Base-by-base conservation (phyloP, 1,140 invertebrate species). In the Solen grandis region DNA sequence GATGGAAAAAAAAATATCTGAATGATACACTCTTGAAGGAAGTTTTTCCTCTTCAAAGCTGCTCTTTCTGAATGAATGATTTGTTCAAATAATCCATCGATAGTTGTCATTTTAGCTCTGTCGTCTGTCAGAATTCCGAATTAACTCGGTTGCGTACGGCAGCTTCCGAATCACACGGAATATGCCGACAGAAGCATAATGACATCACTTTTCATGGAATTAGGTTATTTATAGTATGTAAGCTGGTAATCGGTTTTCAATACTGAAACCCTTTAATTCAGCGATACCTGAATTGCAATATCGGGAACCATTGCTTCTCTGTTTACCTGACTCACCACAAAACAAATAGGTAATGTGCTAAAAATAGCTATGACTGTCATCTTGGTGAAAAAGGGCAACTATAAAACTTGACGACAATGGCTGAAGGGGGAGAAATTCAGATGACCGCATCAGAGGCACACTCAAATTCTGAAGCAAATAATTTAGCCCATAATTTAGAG, bases 11-110 rank as follows among this genome's bases (percentile, higher is more conserved):
- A 60, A 5, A 60, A 31, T 14, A 60, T 31, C 27, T 1, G 33
- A 60, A 29, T 59, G 52, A 55, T 80, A 82, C 85, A 59, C 75
- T 86, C 85, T 62, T 77, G 69, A 8, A 85, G 62, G n/a, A 62
- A 57, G 14, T 41, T 60, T 72, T 86, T 84, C 19, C 69, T 76
- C 50, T 85, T 38, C 50, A 83, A 76, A 27, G 81, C 81, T 10
- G 57, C 59, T 65, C 70, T 78, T 80, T 86, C 85, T 63, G 81
- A 85, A 35, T 85, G 81, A 62, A 85, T 79, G 57, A 86, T 86
- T 52, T 86, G 81, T 36, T 85, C 81, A 79, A 83, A 86, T 31
- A 86, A 46, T 35, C 84, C 85, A 52, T 83, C 74, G 0, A 86
- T 65, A 14, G 83, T 76, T 10, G 63, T 35, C 27, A 66, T 74